Evolutionary conservation across 2,888 invertebrate species (phyloP).

Genomic region (Nysson spinosus): DNA sequence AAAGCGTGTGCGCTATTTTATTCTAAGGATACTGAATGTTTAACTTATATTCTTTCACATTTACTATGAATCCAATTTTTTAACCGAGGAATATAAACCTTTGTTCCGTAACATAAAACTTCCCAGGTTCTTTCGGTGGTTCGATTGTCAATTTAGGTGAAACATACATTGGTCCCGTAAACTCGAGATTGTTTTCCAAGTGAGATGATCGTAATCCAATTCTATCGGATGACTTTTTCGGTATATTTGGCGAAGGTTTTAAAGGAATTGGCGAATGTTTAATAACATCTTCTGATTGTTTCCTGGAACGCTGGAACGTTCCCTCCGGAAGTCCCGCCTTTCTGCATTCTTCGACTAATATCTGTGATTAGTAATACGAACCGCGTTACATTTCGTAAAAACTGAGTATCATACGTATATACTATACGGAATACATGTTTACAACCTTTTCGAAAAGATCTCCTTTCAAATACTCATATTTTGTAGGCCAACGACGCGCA

Average conservation of each 20-base stretch:
- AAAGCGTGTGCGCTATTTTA: not conserved
- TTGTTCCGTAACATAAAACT: constrained; percentile 62
- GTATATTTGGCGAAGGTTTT: constrained; percentile 63
- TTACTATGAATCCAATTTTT: not conserved
- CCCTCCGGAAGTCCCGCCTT: constrained; percentile 59
- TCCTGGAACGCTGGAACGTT: constrained; percentile 55
- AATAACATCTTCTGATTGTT: constrained; percentile 46
- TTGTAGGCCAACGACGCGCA: constrained; percentile 57
- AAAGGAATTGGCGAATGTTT: constrained; percentile 56
- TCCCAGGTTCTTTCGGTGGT: constrained; percentile 59
- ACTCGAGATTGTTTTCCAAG: constrained; percentile 75
- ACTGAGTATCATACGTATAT: constrained; percentile 7
- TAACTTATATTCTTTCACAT: not conserved
- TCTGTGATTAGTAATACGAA: constrained; percentile 53
- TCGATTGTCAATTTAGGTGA: constrained; percentile 76
- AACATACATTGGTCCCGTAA: constrained; percentile 76
- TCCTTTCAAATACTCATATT: constrained; percentile 60
- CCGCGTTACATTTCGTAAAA: constrained; percentile 49
- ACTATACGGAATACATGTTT: constrained; percentile 7
- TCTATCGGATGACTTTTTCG: constrained; percentile 72
- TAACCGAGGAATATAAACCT: constrained; percentile 67
- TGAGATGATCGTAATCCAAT: constrained; percentile 78
- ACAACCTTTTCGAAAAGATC: constrained; percentile 63
- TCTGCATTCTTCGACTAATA: constrained; percentile 64
- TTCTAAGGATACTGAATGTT: not conserved